These are phyloP conservation scores for Aricia artaxerxes DNA, from an alignment of 2,888 invertebrate species.

Conservation along the genomic window DNA sequence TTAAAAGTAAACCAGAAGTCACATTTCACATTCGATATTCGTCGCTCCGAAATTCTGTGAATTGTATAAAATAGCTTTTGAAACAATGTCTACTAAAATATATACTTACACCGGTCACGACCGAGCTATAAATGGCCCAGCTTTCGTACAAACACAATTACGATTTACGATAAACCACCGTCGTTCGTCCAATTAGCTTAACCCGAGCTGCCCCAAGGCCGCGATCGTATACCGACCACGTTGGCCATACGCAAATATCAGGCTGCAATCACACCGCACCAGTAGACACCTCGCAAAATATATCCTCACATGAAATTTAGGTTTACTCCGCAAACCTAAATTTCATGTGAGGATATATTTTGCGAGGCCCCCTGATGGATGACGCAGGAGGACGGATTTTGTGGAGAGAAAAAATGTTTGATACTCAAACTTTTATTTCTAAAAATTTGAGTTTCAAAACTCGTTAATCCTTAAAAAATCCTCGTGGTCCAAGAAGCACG, in stretches of 20 bases:
- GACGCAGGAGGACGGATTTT: too few species aligned
- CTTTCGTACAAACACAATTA: constrained; percentile 25
- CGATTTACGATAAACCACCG: not conserved
- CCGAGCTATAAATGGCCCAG: constrained; percentile 41
- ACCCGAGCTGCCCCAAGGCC: not conserved
- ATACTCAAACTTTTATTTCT: too few species aligned
- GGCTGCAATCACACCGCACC: not conserved
- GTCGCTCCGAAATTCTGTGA: constrained; percentile 19
- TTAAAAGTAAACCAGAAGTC: not conserved
- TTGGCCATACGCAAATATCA: not conserved
- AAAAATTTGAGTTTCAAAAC: too few species aligned
- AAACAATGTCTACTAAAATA: constrained; percentile 34
- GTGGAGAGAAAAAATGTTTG: too few species aligned
- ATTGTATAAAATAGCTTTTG: constrained; percentile 34
- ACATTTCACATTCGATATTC: not conserved
- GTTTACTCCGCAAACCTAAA: too few species aligned
- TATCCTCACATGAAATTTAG: too few species aligned
- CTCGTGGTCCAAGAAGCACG: too few species aligned
- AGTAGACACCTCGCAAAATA: too few species aligned
- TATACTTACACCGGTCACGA: constrained; percentile 40
- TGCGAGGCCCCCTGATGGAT: too few species aligned
- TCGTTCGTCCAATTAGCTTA: not conserved
- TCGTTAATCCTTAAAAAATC: too few species aligned
- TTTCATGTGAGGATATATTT: too few species aligned
- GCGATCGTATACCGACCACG: not conserved